Conservation (phyloP, 2,113 vertebrate species). For the Corythornis cristatus region DNA sequence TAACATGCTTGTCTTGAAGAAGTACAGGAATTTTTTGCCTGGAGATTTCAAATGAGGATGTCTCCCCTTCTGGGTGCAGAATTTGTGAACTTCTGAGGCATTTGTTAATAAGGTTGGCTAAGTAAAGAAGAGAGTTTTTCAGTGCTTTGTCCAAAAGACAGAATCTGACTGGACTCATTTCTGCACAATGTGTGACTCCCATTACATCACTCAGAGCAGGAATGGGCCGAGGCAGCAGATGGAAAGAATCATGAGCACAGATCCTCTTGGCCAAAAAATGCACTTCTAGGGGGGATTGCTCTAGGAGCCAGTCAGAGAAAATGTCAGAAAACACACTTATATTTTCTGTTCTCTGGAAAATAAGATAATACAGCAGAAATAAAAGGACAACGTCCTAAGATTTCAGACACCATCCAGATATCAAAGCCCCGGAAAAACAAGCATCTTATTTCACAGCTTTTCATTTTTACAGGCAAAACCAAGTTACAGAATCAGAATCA, state of each 20-base stretch:
- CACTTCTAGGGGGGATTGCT: conserved; percentile 12
- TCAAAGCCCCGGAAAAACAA: not conserved
- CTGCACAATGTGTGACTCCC: not conserved
- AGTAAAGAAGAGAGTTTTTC: not conserved
- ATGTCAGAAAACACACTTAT: not conserved
- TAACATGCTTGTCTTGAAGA: not conserved
- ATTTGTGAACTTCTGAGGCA: not conserved
- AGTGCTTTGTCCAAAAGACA: not conserved
- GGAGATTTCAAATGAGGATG: rapidly evolving
- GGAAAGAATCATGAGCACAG: conserved; percentile 51
- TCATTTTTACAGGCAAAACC: not conserved
- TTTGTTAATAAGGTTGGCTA: not conserved
- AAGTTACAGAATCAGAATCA: not conserved
- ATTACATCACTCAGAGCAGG: conserved; percentile 20
- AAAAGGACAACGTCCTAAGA: not conserved
- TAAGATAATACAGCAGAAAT: not conserved
- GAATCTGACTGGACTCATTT: conserved; percentile 5
- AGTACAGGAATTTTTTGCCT: not conserved
- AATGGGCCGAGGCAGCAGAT: not conserved
- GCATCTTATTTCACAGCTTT: not conserved
- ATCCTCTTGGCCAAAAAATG: not conserved
- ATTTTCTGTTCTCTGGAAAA: not conserved
- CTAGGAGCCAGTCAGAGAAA: conserved; percentile 6
- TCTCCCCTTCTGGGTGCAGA: not conserved
- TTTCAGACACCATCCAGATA: not conserved